Percentiles rank a stretch among this genome's conserved stretches.
Conservation (phyloP, 1,140 invertebrate genomes). For the Lucilia cuprina region DNA sequence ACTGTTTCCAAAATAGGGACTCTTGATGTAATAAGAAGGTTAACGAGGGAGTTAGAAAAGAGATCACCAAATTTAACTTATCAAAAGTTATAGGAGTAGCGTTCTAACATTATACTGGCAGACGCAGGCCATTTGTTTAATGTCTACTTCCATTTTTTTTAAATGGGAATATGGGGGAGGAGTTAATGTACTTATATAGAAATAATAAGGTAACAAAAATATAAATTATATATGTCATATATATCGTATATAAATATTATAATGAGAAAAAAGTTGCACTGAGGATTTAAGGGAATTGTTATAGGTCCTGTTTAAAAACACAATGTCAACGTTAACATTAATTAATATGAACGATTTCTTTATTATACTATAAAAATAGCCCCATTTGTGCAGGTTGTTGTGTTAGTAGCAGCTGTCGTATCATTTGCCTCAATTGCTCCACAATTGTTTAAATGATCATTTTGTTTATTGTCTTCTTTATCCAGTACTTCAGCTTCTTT, state of each 20-base stretch:
- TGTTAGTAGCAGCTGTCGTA: neutral
- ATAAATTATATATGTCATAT: neutral
- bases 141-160: neutral
- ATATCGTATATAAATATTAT: neutral
- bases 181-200: neutral
- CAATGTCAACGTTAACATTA: neutral
- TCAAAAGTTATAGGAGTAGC: neutral
- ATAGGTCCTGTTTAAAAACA: neutral
- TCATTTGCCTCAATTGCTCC: neutral
- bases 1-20: neutral
- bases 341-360: neutral
- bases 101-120: neutral
- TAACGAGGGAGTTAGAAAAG: neutral
- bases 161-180: no score
- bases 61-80: neutral
- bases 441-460: neutral
- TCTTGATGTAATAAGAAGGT: no score
- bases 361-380: neutral
- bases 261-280: neutral
- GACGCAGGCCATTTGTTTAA: neutral
- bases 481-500: conserved; percentile 55
- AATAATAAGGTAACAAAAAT: neutral
- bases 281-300: neutral
- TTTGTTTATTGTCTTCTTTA: conserved; percentile 37
- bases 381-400: neutral